A percentile compares a stretch with the other conserved stretches of the same genome.
These are phyloP conservation scores for Hesperophylax magnus DNA, from an alignment of 1,140 invertebrate genomes.

Conservation along the genomic window DNA sequence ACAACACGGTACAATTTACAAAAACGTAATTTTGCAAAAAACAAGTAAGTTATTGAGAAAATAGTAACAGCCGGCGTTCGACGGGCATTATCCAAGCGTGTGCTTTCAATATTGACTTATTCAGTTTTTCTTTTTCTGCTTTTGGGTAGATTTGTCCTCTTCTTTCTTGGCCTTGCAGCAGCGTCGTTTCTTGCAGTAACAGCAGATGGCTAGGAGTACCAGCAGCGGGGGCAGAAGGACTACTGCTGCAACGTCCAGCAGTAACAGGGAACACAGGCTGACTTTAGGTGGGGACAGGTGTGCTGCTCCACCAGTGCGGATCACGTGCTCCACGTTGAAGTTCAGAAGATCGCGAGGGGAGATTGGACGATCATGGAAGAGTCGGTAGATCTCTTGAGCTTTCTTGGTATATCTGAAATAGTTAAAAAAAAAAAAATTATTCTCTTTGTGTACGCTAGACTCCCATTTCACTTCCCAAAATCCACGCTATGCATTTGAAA, in stretches of 20 bases:
- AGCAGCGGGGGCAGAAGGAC: not conserved
- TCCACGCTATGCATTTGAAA: no score
- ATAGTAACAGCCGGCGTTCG: no score
- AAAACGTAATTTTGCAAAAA: no score
- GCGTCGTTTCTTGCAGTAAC: not conserved
- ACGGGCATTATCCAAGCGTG: no score
- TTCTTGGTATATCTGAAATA: constrained; percentile 41
- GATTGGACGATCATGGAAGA: constrained; percentile 60
- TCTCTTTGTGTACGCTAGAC: no score
- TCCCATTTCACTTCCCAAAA: no score
- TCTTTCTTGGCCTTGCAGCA: not conserved
- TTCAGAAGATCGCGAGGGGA: constrained; percentile 58
- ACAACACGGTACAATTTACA: no score
- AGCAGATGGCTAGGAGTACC: not conserved
- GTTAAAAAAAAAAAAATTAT: no score
- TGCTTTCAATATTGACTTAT: no score
- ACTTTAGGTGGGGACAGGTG: constrained; percentile 36
- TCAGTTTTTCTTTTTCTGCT: not conserved
- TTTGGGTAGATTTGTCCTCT: not conserved
- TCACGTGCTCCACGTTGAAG: constrained; percentile 50
- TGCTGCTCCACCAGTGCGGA: constrained; percentile 32
- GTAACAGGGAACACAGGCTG: constrained; percentile 14
- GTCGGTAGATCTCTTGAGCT: constrained; percentile 57
- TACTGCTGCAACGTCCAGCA: constrained; percentile 27
- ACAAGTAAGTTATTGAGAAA: no score